Percentiles rank a stretch among this genome's conserved stretches.
Evolutionary conservation across 2,888 invertebrate genomes (phyloP).

Genomic region (Molorchus minor): DNA sequence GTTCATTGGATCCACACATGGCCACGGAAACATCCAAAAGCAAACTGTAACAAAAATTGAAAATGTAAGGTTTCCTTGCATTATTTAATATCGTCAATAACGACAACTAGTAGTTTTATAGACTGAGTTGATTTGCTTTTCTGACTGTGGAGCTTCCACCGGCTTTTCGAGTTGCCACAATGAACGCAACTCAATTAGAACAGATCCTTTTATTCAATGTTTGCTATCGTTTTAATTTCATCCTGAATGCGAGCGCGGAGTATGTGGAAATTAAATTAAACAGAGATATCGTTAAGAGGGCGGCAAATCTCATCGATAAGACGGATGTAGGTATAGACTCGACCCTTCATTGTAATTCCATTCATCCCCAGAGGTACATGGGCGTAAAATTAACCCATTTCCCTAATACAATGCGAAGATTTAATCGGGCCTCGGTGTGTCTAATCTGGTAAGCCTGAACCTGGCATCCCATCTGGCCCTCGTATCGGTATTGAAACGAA

Average conservation of each 20-base stretch:
- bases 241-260: slow-evolving; percentile 45
- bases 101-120: no score
- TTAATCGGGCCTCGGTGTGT: slow-evolving; percentile 55
- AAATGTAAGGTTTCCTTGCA: no score
- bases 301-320: slow-evolving; percentile 43
- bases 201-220: background rate
- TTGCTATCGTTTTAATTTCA: slow-evolving; percentile 9
- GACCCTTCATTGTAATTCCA: slow-evolving; percentile 57
- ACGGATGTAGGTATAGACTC: slow-evolving; percentile 42
- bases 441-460: slow-evolving; percentile 46
- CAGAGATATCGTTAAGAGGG: slow-evolving; percentile 50
- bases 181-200: background rate
- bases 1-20: no score
- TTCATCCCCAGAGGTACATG: slow-evolving; percentile 59
- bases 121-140: no score
- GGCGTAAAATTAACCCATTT: slow-evolving; percentile 63
- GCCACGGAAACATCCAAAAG: no score
- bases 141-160: no score
- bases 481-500: slow-evolving; percentile 13
- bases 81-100: no score
- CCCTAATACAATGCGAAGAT: slow-evolving; percentile 59
- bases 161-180: background rate
- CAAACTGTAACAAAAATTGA: no score
- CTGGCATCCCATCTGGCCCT: slow-evolving; percentile 40
- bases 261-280: slow-evolving; percentile 54